Conservation (phyloP, 2,113 vertebrate species). For the Phyllostomus discolor region DNA sequence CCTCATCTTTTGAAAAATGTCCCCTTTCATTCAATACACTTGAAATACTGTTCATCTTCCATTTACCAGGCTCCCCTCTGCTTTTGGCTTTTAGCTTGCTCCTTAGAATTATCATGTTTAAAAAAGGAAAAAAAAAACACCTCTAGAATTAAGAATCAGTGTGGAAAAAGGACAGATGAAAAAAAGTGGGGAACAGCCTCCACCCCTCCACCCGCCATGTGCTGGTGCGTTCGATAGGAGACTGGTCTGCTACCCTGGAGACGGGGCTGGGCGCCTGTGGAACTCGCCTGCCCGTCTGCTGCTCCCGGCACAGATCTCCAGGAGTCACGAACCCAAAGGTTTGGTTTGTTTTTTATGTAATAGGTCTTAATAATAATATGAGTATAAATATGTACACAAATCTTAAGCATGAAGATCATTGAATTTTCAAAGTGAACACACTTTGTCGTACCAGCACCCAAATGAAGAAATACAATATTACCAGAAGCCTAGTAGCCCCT, state of each 20-base stretch:
- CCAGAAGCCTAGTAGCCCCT: not conserved
- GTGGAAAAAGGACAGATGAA: not conserved
- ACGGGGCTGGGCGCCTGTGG: not conserved
- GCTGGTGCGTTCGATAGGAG: not conserved
- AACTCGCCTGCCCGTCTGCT: not conserved
- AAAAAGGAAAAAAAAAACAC: not conserved
- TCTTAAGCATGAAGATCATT: not conserved
- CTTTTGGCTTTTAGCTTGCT: constrained; percentile 44
- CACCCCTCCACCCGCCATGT: rapidly evolving
- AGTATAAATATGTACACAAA: not conserved
- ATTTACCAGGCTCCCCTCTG: not conserved
- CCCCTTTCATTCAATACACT: not conserved
- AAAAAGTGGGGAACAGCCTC: not conserved
- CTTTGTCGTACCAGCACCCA: not conserved
- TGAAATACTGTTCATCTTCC: constrained; percentile 25
- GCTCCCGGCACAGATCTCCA: not conserved
- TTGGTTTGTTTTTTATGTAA: not conserved
- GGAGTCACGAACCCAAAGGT: not conserved
- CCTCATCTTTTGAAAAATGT: constrained; percentile 15
- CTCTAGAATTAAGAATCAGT: not conserved
- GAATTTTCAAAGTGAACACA: not conserved
- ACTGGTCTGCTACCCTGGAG: not conserved
- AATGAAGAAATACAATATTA: not conserved
- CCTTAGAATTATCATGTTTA: not conserved
- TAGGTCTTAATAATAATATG: not conserved